Base-by-base conservation (phyloP, 2,888 invertebrate genomes). In the Acanthosepion esculentum region DNA sequence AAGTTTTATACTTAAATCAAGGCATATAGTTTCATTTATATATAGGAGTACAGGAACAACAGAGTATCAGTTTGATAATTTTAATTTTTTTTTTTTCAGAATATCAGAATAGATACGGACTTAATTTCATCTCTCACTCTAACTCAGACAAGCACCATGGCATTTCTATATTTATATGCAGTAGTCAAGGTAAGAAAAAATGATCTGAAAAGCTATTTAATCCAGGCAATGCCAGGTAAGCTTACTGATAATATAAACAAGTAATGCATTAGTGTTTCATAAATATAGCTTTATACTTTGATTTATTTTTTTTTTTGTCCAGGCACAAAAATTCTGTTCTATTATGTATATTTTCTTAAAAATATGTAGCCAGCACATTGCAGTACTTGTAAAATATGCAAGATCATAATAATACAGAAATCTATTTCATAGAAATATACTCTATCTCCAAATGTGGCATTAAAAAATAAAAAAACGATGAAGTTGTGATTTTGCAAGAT, bases 401-500 rank as follows among this genome's bases (percentile, higher is more conserved):
- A 78, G 78, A 78, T n/a, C n/a, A 78, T n/a, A 29, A 78, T 78
- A 78, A 78, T n/a, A 78, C 15, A n/a, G 78, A 33, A 78, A 78
- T 78, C 78, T 78, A 78, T 78, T 78, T 4, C n/a, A 78, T 12
- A 78, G 78, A 78, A 33, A 78, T 78, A n/a, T 78, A 78, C 1
- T n/a, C n/a, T 33, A 78, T n/a, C 12, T 78, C 18, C 78, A 78
- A 78, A 78, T n/a, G 78, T 5, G n/a, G 33, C 78, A 78, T 78
- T n/a, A 33, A 78, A 33, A 78, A 15, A 33, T 33, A 78, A 12
- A 78, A 29, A 78, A n/a, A n/a, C 8, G 78, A 78, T 33, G 15
- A n/a, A n/a, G 33, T 78, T n/a, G 78, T 33, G 78, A 78, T 78
- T n/a, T 78, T n/a, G 78, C 78, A 78, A 78, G 78, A 78, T 78